Conservation (phyloP, 2,113 vertebrate species). For the Orycteropus afer region DNA sequence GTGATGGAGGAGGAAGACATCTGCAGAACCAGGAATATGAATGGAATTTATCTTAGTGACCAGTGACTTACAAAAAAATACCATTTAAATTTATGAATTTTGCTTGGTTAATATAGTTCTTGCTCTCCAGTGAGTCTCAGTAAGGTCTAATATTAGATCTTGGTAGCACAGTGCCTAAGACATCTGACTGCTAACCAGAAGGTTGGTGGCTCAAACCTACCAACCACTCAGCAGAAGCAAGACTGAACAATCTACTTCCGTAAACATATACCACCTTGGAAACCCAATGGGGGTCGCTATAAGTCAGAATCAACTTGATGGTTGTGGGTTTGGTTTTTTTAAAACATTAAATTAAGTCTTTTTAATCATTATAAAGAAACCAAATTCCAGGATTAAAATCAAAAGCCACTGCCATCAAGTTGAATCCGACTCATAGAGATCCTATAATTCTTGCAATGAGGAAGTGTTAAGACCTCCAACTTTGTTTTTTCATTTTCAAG, state of each 20-base stretch:
- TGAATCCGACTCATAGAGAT: neutral
- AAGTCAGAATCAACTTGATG: too few species aligned
- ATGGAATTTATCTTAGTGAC: neutral
- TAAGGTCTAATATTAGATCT: neutral
- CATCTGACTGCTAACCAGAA: too few species aligned
- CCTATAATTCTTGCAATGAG: too few species aligned
- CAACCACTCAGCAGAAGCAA: too few species aligned
- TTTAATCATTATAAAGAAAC: constrained; percentile 14
- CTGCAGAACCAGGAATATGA: neutral
- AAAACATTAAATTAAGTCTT: neutral
- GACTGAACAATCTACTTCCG: too few species aligned
- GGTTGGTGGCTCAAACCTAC: too few species aligned
- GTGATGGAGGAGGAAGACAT: neutral
- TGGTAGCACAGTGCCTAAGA: too few species aligned
- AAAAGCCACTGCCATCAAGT: neutral
- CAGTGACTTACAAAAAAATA: neutral
- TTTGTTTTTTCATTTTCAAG: too few species aligned
- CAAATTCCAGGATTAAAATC: neutral
- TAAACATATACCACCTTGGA: too few species aligned
- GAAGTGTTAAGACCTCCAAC: too few species aligned
- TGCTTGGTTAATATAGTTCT: neutral
- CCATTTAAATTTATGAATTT: neutral
- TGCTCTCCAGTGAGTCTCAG: neutral
- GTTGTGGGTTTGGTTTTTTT: too few species aligned
- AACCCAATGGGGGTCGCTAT: too few species aligned